phyloP scores from a whole-genome alignment of 2,797 vertebrate species.

The Diglossa cyanea region DNA sequence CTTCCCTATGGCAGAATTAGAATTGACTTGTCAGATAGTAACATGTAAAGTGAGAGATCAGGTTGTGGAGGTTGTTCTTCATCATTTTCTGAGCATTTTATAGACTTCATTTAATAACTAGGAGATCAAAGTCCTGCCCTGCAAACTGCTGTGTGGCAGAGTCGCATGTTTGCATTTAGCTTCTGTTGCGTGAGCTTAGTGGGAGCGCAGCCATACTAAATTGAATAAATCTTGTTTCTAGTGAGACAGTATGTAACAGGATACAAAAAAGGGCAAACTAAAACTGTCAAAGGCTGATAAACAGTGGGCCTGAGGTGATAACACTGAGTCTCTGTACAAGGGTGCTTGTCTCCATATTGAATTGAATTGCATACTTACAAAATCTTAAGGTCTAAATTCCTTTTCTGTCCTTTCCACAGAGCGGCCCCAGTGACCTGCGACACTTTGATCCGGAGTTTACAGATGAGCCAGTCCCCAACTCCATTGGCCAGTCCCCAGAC shows the following conservation, averaged over 20 bases:
- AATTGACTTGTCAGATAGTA: neutral
- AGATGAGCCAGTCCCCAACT: constrained; percentile 94
- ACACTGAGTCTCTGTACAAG: neutral
- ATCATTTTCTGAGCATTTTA: neutral
- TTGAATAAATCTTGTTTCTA: neutral
- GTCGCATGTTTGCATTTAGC: neutral
- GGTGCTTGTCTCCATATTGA: neutral
- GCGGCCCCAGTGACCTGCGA: constrained; percentile 91
- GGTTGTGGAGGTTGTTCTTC: neutral
- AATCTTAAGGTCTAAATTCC: neutral
- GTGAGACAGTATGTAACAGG: neutral
- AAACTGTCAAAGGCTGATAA: neutral
- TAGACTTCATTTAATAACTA: neutral
- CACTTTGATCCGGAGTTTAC: constrained; percentile 99
- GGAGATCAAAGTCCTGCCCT: neutral
- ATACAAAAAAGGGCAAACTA: neutral
- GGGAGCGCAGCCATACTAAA: neutral
- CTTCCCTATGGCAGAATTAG: neutral
- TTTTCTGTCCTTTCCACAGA: constrained; percentile 72
- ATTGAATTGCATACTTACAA: neutral
- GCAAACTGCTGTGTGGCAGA: neutral
- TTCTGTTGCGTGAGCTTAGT: neutral
- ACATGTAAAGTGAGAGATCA: neutral
- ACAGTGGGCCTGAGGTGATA: neutral
- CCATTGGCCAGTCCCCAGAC: constrained; percentile 94